Conservation (phyloP, 92 coral and sea anemone species). For the Ricordea florida region DNA sequence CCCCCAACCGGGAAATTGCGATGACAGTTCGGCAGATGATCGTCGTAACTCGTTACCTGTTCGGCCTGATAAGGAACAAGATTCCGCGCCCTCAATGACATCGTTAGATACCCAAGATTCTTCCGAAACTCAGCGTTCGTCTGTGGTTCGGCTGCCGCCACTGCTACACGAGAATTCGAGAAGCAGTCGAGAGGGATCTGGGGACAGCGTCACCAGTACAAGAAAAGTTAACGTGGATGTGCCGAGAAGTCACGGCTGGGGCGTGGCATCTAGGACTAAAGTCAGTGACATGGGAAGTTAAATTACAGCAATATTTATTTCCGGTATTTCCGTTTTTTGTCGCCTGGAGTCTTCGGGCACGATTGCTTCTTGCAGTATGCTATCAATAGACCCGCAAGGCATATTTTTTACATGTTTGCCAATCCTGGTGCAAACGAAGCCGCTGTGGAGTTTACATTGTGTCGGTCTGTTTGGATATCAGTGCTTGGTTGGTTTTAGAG, state of each 20-base stretch:
- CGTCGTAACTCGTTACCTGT: neutral
- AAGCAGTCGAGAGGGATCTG: conserved; percentile 64
- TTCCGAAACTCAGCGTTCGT: neutral
- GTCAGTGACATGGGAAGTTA: conserved; percentile 6
- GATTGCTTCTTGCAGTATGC: too few species aligned
- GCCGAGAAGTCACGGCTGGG: conserved; percentile 40
- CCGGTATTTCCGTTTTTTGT: neutral
- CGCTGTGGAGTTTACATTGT: too few species aligned
- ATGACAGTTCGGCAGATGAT: neutral
- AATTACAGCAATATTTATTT: neutral
- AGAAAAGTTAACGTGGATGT: conserved; percentile 83
- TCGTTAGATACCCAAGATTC: conserved; percentile 14
- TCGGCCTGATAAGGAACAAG: neutral
- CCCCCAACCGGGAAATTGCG: neutral
- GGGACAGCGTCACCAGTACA: conserved; percentile 75
- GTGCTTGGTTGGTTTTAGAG: too few species aligned
- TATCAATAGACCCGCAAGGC: too few species aligned
- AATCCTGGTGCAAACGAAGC: too few species aligned
- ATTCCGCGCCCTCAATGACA: conserved; percentile 21
- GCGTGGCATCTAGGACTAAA: neutral
- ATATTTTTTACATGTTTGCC: too few species aligned
- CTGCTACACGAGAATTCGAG: neutral
- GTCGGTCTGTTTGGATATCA: too few species aligned
- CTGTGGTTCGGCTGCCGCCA: conserved; percentile 54
- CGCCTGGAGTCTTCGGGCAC: too few species aligned